Evolutionary conservation across 2,113 vertebrate species (phyloP).

Genomic region (Capra hircus): DNA sequence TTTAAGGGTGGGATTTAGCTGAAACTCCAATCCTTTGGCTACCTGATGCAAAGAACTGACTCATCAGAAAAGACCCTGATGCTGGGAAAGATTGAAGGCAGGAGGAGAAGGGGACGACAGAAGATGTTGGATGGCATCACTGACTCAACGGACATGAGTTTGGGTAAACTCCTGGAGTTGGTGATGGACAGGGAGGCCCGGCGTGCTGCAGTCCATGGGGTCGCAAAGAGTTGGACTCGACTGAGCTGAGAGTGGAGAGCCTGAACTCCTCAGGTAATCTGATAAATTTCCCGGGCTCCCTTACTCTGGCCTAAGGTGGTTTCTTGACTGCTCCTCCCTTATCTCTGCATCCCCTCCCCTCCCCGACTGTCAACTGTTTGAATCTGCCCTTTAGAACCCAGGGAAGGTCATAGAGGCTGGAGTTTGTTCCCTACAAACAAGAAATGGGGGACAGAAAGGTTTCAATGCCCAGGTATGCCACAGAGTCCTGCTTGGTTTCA

Average conservation of each 20-base stretch:
- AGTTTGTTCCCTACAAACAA: background rate
- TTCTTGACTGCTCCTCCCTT: background rate
- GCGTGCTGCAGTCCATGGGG: background rate
- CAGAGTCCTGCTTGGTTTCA: background rate
- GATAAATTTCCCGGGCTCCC: background rate
- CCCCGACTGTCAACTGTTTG: background rate
- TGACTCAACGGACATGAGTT: background rate
- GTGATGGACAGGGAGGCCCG: background rate
- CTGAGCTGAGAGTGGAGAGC: background rate
- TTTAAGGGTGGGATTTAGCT: background rate
- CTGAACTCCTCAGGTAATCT: background rate
- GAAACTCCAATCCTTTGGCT: background rate
- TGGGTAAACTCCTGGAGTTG: background rate
- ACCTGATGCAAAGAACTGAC: background rate
- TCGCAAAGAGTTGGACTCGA: fast-evolving
- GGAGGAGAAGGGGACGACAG: background rate
- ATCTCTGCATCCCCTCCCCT: background rate
- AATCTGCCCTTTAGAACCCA: background rate
- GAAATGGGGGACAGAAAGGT: background rate
- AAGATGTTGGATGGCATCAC: background rate
- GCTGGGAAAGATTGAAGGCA: background rate
- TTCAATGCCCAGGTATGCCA: background rate
- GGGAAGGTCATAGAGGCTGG: background rate
- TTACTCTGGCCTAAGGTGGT: background rate
- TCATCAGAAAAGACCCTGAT: background rate